Percentiles rank a stretch among this genome's conserved stretches.
phyloP scores from a whole-genome alignment of 2,888 invertebrate genomes.

The Peribatodes rhomboidaria region DNA sequence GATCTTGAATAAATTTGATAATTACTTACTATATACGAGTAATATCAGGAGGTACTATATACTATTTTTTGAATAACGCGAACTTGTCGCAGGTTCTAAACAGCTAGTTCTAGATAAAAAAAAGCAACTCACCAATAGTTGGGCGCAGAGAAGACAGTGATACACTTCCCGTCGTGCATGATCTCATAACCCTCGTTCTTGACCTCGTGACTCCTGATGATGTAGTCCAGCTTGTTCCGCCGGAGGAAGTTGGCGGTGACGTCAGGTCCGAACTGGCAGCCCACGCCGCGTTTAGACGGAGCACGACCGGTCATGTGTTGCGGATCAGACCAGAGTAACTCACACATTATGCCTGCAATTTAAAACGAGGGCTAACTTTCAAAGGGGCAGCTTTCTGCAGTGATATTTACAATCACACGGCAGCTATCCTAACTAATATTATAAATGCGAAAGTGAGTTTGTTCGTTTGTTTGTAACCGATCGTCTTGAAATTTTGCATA shows the following conservation, averaged over 20 bases:
- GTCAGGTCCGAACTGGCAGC: conserved; percentile 99
- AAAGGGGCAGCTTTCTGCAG: not conserved
- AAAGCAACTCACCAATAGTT: conserved; percentile 95
- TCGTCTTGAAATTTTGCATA: too few species aligned
- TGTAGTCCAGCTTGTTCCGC: conserved; percentile 95
- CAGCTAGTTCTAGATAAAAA: too few species aligned
- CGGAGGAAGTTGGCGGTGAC: conserved; percentile 95
- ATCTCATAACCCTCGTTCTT: conserved; percentile 98
- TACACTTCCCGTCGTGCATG: conserved; percentile 97
- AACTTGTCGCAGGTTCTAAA: too few species aligned
- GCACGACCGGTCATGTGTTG: conserved; percentile 95
- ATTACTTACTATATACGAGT: too few species aligned
- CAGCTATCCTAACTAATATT: too few species aligned
- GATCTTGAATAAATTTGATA: too few species aligned
- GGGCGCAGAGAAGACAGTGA: conserved; percentile 99
- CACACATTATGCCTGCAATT: conserved; percentile 95
- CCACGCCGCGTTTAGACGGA: conserved; percentile 98
- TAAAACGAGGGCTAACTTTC: not conserved
- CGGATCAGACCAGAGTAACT: conserved; percentile 99
- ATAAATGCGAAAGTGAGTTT: too few species aligned
- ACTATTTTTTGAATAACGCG: too few species aligned
- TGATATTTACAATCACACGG: too few species aligned
- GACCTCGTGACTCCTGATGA: conserved; percentile 99
- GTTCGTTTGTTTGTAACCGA: too few species aligned
- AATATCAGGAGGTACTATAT: too few species aligned